Evolutionary conservation across 2,888 invertebrate species (phyloP), one percentile per base, ranked within the genome.

Genomic region (Crepidodera aurea): DNA sequence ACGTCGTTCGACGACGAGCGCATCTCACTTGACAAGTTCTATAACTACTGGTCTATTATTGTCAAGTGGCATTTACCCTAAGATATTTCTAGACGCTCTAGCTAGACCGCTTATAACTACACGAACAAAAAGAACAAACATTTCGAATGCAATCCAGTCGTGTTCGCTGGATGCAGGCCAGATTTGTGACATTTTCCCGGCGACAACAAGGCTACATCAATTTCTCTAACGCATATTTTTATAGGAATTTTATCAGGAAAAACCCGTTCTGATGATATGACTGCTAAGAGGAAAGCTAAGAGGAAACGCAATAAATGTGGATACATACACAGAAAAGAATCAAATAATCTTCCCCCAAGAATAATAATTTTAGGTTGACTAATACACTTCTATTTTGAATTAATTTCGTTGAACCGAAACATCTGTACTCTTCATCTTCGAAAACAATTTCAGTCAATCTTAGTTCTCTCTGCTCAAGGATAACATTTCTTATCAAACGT

Each of bases 1-100:
- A 37, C 39, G 22, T 19, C 27, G 29, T 10, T 2, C 46, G 34
- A 44, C 48, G 48, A 27, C 39, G 13, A 8, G 34, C 15, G 53
- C 53, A 56, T 56, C 56, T 46, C 46, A 44, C 44, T 46, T 46
- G 44, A 55, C 32, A 12, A 44, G n/a, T 12, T 53, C 56, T 51
- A 53, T 51, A 53, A 51, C 58, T 27, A 53, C 51, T 58, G 73
- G 72, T 67, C 69, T 69, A 69, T 69, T 69, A 69, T 67, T 64
- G 65, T 65, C 53, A 62, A 60, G 77, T 79, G 79, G 79, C 79
- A 80, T 80, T 79, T 79, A 78, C 78, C 78, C 78, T 77, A 75
- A 73, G 79, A 78, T 79, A 79, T 80, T 79, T 80, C 77, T 77
- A 78, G 79, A 78, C 76, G 62, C 72, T 69, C 68, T 62, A 74